Evolutionary conservation across 2,888 invertebrate species (phyloP).

Genomic region (Noctuana brunneofusca): DNA sequence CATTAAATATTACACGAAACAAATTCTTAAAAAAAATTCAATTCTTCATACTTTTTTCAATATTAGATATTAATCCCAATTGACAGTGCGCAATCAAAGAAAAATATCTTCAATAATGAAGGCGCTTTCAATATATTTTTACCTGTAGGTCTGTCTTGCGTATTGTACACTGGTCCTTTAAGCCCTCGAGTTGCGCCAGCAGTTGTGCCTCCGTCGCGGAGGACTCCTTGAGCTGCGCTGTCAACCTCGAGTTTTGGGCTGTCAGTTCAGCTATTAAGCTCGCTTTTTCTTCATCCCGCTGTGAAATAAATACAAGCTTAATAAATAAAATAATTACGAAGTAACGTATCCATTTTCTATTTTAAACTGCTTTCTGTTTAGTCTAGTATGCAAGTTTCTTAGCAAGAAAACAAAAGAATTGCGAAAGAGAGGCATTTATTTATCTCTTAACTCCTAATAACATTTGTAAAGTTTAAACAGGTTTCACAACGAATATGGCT

Average conservation of each 20-base stretch:
- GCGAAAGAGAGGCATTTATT: background rate
- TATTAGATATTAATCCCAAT: background rate
- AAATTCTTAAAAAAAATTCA: no score
- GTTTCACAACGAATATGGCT: background rate
- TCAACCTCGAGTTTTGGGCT: constrained; percentile 93
- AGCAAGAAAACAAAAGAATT: background rate
- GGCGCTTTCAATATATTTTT: background rate
- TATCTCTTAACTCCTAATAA: background rate
- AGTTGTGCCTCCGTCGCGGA: constrained; percentile 91
- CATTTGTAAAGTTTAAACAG: background rate
- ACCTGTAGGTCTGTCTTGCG: constrained; percentile 89
- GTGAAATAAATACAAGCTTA: constrained; percentile 39
- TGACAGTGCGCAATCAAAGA: background rate
- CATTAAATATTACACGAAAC: no score
- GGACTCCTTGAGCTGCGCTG: constrained; percentile 92
- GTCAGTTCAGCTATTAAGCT: constrained; percentile 91
- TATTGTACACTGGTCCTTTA: constrained; percentile 92
- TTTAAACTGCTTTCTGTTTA: no score
- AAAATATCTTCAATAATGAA: background rate
- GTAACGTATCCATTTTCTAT: no score
- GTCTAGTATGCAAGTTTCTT: no score
- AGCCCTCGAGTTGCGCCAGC: constrained; percentile 89
- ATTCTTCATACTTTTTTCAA: no score
- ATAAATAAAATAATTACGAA: background rate
- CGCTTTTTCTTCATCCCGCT: constrained; percentile 91